phyloP scores from a whole-genome alignment of 2,888 invertebrate genomes.

The Melinaea marsaeus region DNA sequence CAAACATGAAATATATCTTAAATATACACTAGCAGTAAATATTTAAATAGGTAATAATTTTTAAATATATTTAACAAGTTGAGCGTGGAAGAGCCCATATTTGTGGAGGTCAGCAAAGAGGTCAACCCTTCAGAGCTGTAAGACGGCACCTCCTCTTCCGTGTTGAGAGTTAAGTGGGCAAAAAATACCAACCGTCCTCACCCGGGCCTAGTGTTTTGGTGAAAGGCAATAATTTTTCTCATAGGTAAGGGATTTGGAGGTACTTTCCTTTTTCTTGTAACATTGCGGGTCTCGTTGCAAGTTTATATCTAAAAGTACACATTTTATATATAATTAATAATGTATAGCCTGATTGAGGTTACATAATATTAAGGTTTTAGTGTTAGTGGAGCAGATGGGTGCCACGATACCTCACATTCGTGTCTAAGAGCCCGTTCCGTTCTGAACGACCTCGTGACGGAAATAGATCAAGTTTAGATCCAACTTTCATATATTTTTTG shows the following conservation, averaged over 20 bases:
- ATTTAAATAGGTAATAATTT: too few species aligned
- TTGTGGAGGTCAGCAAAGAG: conserved; percentile 36
- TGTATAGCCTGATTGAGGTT: neutral
- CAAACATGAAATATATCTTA: too few species aligned
- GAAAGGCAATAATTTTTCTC: conserved; percentile 27
- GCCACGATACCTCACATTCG: conserved; percentile 18
- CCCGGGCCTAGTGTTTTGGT: conserved; percentile 12
- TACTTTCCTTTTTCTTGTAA: conserved; percentile 1
- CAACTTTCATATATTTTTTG: too few species aligned
- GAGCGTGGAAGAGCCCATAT: conserved; percentile 17
- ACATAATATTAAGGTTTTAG: conserved; percentile 12
- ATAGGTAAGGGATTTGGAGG: conserved; percentile 28
- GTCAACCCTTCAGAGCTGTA: conserved; percentile 65
- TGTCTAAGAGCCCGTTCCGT: conserved; percentile 18
- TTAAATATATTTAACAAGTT: conserved; percentile 2
- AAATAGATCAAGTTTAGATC: neutral
- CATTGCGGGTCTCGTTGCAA: neutral
- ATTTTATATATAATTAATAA: too few species aligned
- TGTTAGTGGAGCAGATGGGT: conserved; percentile 12
- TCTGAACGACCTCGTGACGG: too few species aligned
- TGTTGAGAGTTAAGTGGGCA: conserved; percentile 67
- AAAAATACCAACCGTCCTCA: conserved; percentile 49
- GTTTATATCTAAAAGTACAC: too few species aligned
- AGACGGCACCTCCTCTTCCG: conserved; percentile 73
- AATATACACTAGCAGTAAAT: too few species aligned